These are phyloP conservation scores for Rhinophrynus dorsalis DNA, from an alignment of 2,797 vertebrate species.

Conservation along the genomic window DNA sequence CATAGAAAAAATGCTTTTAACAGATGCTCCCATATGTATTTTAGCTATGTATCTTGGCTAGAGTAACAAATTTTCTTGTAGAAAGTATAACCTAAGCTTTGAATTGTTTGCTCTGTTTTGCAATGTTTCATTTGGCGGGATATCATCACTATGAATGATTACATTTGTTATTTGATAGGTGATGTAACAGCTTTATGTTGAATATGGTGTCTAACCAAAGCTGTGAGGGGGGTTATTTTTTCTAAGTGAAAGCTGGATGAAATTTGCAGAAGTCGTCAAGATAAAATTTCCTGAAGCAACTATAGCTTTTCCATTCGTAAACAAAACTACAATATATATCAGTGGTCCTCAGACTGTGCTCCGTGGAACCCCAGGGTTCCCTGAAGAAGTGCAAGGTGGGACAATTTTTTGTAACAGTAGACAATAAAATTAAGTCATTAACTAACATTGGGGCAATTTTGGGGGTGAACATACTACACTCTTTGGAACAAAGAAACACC, in stretches of 20 bases:
- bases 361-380: no score
- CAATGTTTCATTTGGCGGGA: conserved; percentile 49
- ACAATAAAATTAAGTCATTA: no score
- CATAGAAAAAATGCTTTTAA: conserved; percentile 25
- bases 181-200: conserved; percentile 38
- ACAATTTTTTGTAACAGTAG: no score
- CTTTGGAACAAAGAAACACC: no score
- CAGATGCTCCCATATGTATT: conserved; percentile 27
- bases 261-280: neutral
- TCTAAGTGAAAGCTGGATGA: neutral
- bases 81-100: conserved; percentile 51
- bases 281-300: no score
- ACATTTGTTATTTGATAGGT: conserved; percentile 19
- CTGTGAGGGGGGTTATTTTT: conserved; percentile 19
- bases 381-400: no score
- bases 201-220: conserved; percentile 30
- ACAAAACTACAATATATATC: no score
- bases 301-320: no score
- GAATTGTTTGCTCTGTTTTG: conserved; percentile 23
- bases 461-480: no score
- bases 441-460: no score
- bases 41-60: conserved; percentile 40
- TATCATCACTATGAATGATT: conserved; percentile 46
- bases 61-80: conserved; percentile 47
- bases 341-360: no score